Conservation (phyloP, 2,888 invertebrate genomes). For the Octonoba sinensis region DNA sequence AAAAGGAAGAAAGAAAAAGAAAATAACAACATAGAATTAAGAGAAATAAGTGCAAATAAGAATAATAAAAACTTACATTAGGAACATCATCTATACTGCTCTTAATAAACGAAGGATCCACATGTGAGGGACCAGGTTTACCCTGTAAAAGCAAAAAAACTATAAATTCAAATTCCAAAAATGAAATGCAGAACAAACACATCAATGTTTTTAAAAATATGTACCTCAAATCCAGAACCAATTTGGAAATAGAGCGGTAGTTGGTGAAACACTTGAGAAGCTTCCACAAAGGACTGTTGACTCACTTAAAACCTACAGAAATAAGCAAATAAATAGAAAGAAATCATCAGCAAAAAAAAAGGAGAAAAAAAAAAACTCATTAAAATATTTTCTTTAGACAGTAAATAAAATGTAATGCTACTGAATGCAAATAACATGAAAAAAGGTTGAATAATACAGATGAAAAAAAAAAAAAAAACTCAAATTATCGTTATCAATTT, state of each 20-base stretch:
- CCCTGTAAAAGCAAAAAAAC: background rate
- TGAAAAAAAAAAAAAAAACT: background rate
- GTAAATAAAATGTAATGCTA: too few relatives aligned
- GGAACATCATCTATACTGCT: background rate
- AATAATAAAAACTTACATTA: background rate
- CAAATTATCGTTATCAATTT: too few relatives aligned
- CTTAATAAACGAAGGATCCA: background rate
- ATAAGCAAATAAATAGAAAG: too few relatives aligned
- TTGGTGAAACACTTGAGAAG: background rate
- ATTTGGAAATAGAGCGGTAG: constrained; percentile 9
- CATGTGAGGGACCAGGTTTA: background rate
- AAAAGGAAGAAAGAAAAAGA: background rate
- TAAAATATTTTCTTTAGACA: too few relatives aligned
- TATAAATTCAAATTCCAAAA: background rate
- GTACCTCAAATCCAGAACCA: constrained; percentile 21
- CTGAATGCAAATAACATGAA: too few relatives aligned
- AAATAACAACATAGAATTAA: background rate
- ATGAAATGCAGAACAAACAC: background rate
- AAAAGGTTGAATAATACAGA: background rate
- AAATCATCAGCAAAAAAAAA: background rate
- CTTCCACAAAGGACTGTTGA: background rate
- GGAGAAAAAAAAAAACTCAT: background rate
- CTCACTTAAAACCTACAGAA: background rate
- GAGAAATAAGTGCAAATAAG: too few relatives aligned
- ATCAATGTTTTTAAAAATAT: background rate